Percentiles rank a stretch among this genome's conserved stretches.
Conservation (phyloP, 2,888 invertebrate species). For the Baronia brevicornis region DNA sequence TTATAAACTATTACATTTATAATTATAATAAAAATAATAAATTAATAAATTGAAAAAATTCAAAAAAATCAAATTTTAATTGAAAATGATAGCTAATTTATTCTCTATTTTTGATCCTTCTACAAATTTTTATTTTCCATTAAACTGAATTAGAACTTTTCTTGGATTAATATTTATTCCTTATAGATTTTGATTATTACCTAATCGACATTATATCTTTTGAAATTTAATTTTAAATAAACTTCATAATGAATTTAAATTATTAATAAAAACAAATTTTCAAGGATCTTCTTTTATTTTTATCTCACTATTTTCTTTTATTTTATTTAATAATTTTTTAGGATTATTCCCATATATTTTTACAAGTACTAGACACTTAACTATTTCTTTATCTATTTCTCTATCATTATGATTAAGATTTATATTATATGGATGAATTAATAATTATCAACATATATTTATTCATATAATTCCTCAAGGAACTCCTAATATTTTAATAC, state of each 20-base stretch:
- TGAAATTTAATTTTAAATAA: slow-evolving; percentile 53
- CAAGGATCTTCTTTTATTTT: slow-evolving; percentile 73
- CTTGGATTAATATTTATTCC: slow-evolving; percentile 70
- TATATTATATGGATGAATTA: slow-evolving; percentile 79
- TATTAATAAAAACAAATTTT: slow-evolving; percentile 58
- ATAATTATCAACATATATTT: slow-evolving; percentile 78
- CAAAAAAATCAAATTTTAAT: slow-evolving; percentile 37
- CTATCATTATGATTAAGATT: slow-evolving; percentile 79
- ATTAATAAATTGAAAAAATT: slow-evolving; percentile 57
- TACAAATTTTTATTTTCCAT: slow-evolving; percentile 61
- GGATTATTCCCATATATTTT: slow-evolving; percentile 83
- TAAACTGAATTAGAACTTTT: slow-evolving; percentile 78
- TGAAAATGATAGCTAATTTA: slow-evolving; percentile 82
- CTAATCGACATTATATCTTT: slow-evolving; percentile 70
- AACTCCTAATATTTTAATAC: slow-evolving; percentile 74
- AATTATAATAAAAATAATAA: slow-evolving; percentile 68
- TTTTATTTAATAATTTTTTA: slow-evolving; percentile 81
- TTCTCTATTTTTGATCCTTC: slow-evolving; percentile 81
- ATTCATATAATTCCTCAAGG: slow-evolving; percentile 78
- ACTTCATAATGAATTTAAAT: slow-evolving; percentile 76
- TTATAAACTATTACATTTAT: too few species aligned
- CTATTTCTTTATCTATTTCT: slow-evolving; percentile 74
- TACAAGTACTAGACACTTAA: slow-evolving; percentile 79
- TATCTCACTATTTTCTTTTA: slow-evolving; percentile 73
- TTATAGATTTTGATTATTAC: slow-evolving; percentile 69